A percentile compares a stretch with the other conserved stretches of the same genome.
phyloP scores from a whole-genome alignment of 2,113 vertebrate species.

The Motacilla tschutschensis region DNA sequence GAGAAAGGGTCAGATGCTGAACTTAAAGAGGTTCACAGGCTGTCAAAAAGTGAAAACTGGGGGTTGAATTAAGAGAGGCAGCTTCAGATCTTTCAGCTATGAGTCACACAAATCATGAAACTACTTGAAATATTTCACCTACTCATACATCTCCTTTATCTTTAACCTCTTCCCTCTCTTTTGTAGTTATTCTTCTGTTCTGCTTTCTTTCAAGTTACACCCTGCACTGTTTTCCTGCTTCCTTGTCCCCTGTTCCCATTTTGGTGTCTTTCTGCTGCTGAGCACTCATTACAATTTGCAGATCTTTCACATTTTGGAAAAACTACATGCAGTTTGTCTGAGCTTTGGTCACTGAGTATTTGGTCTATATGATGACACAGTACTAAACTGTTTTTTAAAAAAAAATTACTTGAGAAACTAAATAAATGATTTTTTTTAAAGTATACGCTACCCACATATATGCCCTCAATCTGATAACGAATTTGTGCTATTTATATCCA shows the following conservation, averaged over 20 bases:
- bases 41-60: background rate
- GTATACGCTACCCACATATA: background rate
- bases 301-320: background rate
- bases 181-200: background rate
- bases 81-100: slow-evolving; percentile 7
- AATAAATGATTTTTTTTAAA: background rate
- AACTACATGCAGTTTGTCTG: background rate
- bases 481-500: background rate
- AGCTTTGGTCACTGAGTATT: background rate
- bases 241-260: rapidly evolving
- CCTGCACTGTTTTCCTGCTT: background rate
- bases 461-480: background rate
- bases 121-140: slow-evolving; percentile 17
- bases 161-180: slow-evolving; percentile 28
- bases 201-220: slow-evolving; percentile 11
- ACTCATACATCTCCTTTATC: slow-evolving; percentile 9
- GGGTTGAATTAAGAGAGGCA: background rate
- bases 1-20: background rate
- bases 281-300: background rate
- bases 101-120: slow-evolving; percentile 20
- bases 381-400: background rate
- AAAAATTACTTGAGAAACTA: background rate
- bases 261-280: background rate
- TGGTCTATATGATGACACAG: background rate
- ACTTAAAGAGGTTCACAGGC: background rate